Base-by-base conservation (phyloP, 1,140 invertebrate species). In the Ceratina calcarata region DNA sequence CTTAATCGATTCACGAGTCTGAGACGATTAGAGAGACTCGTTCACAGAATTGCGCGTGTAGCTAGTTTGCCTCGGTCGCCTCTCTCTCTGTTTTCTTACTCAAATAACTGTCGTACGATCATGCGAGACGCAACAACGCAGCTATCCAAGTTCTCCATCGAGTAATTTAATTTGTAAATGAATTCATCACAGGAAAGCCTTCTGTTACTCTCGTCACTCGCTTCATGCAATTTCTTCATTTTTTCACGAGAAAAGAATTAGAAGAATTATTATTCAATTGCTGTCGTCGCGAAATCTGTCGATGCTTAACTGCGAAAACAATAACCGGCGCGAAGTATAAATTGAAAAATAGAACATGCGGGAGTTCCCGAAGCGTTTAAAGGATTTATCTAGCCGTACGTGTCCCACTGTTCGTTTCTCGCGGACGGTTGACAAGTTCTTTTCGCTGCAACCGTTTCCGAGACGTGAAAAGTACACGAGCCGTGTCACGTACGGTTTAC, bases 1-100 rank as follows among this genome's bases (percentile, higher is more conserved):
- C 61, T 49, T 61, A 76, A 83, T 84, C 82, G 81, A 84, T 79
- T 75, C 67, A 70, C 55, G 45, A 55, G 65, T 18, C 49, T 45
- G 20, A 53, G 27, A 67, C 49, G 66, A 62, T 65, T 78, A 71
- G 60, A 71, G 51, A 18, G 24, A 69, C 72, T 57, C 72, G 76
- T 78, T 45, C 22, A 16, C 18, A 45, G 51, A 24, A 55, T 32
- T 18, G 51, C 32, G 68, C 49, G 60, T 49, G 69, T 72, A 78
- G 76, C 68, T 72, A 64, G 69, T 72, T 78, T 53, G 76, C 76
- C 74, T 78, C 69, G 76, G 32, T 62, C 69, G 68, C 58, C 55
- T 32, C 22, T 53, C 16, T 53, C 55, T 57, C n/a, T 57, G 55
- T n/a, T 57, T 57, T 57, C n/a, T 16, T 66, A 24, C 49, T 61